These are phyloP conservation scores for Drosophila neutralis DNA, from an alignment of 2,888 invertebrate genomes.

Conservation along the genomic window DNA sequence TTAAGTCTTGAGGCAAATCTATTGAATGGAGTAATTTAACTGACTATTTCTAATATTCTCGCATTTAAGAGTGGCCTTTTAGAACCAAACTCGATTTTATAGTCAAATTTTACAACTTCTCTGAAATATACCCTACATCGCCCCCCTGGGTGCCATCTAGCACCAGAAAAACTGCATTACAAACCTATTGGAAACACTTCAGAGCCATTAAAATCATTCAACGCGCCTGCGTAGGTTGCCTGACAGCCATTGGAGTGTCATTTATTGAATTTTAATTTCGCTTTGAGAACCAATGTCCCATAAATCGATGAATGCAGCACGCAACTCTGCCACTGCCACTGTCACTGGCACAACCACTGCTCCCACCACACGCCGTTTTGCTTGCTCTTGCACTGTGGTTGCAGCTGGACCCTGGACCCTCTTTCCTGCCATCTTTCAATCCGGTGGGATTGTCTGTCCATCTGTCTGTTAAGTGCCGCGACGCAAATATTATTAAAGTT, in stretches of 20 bases:
- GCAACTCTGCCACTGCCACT: slow-evolving; percentile 32
- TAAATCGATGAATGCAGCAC: slow-evolving; percentile 68
- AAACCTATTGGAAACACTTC: slow-evolving; percentile 41
- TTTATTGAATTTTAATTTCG: slow-evolving; percentile 75
- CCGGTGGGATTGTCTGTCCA: slow-evolving; percentile 20
- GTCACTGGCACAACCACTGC: slow-evolving; percentile 17
- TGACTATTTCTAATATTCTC: neutral
- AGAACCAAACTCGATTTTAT: neutral
- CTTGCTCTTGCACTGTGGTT: slow-evolving; percentile 6
- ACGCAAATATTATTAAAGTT: slow-evolving; percentile 81
- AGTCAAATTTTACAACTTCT: slow-evolving; percentile 16
- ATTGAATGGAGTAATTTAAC: neutral
- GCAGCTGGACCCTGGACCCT: slow-evolving; percentile 48
- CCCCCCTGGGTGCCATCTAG: slow-evolving; percentile 1
- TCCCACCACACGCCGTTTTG: neutral
- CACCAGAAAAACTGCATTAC: slow-evolving; percentile 29
- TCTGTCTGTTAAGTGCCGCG: slow-evolving; percentile 72
- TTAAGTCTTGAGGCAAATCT: neutral
- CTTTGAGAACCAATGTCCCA: slow-evolving; percentile 63
- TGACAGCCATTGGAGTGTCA: slow-evolving; percentile 64
- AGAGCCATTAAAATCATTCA: slow-evolving; percentile 63
- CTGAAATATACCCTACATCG: slow-evolving; percentile 4
- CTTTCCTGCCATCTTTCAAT: slow-evolving; percentile 36
- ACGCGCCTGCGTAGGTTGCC: slow-evolving; percentile 59
- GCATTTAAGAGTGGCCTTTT: neutral